These are phyloP conservation scores for Scaptomyza hsui DNA, from an alignment of 1,140 invertebrate genomes.

Conservation along the genomic window DNA sequence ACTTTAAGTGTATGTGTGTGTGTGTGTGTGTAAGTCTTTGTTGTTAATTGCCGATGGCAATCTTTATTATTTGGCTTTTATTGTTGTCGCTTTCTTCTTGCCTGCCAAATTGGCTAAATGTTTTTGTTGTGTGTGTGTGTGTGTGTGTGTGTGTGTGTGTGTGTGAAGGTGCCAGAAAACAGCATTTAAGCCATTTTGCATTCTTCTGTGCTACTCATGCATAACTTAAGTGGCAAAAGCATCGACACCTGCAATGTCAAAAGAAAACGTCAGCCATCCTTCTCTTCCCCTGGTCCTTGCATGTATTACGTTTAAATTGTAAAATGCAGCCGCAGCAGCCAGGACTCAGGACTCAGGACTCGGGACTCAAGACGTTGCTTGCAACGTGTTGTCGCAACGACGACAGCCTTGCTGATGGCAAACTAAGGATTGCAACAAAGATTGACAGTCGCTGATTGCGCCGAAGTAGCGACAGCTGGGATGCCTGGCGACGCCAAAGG, in stretches of 20 bases:
- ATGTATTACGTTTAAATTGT: constrained; percentile 41
- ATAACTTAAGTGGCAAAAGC: constrained; percentile 47
- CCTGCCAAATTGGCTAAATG: constrained; percentile 44
- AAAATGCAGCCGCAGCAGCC: constrained; percentile 49
- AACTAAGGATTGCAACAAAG: constrained; percentile 76
- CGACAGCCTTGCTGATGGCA: constrained; percentile 39
- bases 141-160: no score
- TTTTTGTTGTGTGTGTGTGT: no score
- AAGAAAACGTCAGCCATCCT: background rate
- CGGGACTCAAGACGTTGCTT: constrained; percentile 47
- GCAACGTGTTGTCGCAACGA: background rate
- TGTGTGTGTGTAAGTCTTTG: background rate
- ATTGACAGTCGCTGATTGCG: constrained; percentile 80
- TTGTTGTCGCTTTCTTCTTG: background rate
- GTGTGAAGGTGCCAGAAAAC: constrained; percentile 48
- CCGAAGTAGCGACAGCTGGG: constrained; percentile 34
- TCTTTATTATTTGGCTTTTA: background rate
- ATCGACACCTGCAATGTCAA: constrained; percentile 16
- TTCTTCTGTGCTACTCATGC: constrained; percentile 56
- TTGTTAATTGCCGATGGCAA: background rate
- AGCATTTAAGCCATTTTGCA: constrained; percentile 71
- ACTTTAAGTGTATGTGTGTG: background rate
- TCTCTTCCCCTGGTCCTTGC: background rate
- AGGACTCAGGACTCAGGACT: background rate
- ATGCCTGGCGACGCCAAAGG: constrained; percentile 19